phyloP scores from a whole-genome alignment of 2,888 invertebrate genomes.

The Drosophila picticornis region DNA sequence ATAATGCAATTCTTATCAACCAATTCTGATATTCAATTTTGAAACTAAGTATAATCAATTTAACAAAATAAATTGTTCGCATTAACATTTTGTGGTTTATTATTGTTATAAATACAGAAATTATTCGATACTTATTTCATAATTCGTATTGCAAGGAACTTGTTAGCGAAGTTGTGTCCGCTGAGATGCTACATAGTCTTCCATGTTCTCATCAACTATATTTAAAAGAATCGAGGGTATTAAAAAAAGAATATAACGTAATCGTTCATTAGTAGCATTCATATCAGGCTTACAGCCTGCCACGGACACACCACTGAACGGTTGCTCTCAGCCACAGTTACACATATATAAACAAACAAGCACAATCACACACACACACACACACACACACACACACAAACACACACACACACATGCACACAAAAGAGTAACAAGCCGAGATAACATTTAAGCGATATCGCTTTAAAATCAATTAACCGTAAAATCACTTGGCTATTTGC shows the following conservation, averaged over 20 bases:
- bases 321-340: constrained; percentile 2
- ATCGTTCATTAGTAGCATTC: constrained; percentile 7
- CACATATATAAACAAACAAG: background rate
- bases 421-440: constrained; percentile 55
- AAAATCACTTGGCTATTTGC: constrained; percentile 83
- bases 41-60: background rate
- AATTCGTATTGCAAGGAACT: no score
- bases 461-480: constrained; percentile 85
- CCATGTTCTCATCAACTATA: background rate
- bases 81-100: no score
- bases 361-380: background rate
- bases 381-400: background rate
- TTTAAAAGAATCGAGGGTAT: background rate
- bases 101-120: no score
- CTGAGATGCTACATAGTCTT: background rate
- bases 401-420: no score
- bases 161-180: background rate
- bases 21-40: background rate
- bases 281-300: background rate
- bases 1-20: background rate
- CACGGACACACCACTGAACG: constrained; percentile 6
- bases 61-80: background rate
- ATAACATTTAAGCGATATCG: constrained; percentile 82
- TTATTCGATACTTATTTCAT: no score
- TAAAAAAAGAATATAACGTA: background rate